Conservation (phyloP, 2,797 vertebrate species). For the Eutrigla gurnardus region DNA sequence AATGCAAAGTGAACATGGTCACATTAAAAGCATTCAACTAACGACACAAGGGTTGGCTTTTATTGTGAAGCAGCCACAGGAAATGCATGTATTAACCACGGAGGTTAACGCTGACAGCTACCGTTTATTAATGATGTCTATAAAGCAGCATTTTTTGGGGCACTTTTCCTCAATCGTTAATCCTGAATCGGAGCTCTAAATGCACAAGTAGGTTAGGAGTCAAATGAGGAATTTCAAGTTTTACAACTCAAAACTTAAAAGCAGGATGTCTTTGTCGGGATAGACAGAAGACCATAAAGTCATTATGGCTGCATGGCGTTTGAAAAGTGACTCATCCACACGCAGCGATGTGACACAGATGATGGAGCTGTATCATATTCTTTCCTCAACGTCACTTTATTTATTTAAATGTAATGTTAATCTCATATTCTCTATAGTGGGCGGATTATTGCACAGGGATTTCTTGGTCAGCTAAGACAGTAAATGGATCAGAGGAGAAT, state of each 20-base stretch:
- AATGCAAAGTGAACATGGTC: not conserved
- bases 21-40: not conserved
- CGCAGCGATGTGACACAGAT: slow-evolving; percentile 28
- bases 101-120: not conserved
- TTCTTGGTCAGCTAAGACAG: slow-evolving; percentile 78
- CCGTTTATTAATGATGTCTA: not conserved
- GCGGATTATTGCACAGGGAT: slow-evolving; percentile 71
- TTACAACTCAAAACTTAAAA: not conserved
- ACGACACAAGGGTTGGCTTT: not conserved
- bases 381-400: slow-evolving; percentile 70
- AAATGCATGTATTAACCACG: not conserved
- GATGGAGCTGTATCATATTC: slow-evolving; percentile 54
- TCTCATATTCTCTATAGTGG: slow-evolving; percentile 46
- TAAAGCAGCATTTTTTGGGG: not conserved
- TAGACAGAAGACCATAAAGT: not conserved
- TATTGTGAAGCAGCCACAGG: slow-evolving; percentile 1
- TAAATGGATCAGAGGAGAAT: slow-evolving; percentile 75
- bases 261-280: not conserved
- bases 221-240: slow-evolving; percentile 5
- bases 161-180: not conserved
- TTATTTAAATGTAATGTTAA: slow-evolving; percentile 59
- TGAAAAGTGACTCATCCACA: slow-evolving; percentile 49
- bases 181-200: slow-evolving; percentile 8
- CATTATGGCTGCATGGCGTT: slow-evolving; percentile 10
- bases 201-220: not conserved